Evolutionary conservation across 2,797 vertebrate genomes (phyloP).

Genomic region (Acrossocheilus wenchowensis): DNA sequence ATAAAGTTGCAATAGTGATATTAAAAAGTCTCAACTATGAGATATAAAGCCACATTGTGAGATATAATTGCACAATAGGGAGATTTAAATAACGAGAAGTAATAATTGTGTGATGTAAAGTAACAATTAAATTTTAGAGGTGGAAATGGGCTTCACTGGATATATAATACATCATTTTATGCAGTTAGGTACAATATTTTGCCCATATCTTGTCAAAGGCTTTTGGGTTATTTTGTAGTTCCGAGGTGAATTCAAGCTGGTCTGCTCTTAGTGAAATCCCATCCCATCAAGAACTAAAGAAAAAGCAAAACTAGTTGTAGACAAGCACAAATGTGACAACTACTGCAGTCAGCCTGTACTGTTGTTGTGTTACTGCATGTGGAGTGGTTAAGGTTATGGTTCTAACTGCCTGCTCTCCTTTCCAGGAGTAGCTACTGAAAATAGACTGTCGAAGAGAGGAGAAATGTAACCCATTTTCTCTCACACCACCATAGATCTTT

Average conservation of each 20-base stretch:
- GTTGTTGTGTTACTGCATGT: conserved; percentile 12
- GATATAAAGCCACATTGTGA: background rate
- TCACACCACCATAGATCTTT: conserved; percentile 45
- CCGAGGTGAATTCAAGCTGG: background rate
- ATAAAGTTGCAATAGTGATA: background rate
- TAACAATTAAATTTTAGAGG: conserved; percentile 30
- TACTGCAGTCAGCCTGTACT: conserved; percentile 3
- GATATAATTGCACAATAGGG: background rate
- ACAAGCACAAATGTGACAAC: conserved; percentile 14
- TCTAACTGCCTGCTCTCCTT: conserved; percentile 51
- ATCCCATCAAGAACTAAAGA: conserved; percentile 6
- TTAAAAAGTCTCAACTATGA: background rate
- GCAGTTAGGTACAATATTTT: background rate
- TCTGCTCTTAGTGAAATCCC: background rate
- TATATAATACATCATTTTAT: background rate
- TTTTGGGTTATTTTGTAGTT: background rate
- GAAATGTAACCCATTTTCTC: conserved; percentile 58
- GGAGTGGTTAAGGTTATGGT: conserved; percentile 42
- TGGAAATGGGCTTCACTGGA: background rate
- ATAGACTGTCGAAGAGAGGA: conserved; percentile 54
- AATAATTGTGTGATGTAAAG: background rate
- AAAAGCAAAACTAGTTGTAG: background rate
- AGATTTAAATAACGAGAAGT: background rate
- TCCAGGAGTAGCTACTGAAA: conserved; percentile 51
- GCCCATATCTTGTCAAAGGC: background rate